Conservation (phyloP, 2,113 vertebrate species). For the Centrocercus urophasianus region DNA sequence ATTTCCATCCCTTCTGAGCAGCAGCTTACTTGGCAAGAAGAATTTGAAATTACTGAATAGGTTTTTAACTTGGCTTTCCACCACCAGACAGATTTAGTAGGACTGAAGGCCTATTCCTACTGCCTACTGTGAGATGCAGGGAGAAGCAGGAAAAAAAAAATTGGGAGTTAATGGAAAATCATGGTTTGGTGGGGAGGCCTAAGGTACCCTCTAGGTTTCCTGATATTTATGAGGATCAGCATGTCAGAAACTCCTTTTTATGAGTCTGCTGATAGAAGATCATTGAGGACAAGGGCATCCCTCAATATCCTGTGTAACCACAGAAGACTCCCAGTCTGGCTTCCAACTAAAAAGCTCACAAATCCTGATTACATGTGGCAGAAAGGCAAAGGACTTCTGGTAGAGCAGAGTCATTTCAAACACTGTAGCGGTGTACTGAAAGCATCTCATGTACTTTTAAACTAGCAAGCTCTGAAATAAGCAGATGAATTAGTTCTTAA, state of each 20-base stretch:
- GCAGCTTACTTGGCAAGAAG: neutral
- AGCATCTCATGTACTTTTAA: neutral
- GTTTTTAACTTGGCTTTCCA: conserved; percentile 1
- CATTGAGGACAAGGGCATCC: neutral
- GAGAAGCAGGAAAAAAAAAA: neutral
- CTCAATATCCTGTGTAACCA: neutral
- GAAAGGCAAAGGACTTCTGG: neutral
- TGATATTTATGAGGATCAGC: neutral
- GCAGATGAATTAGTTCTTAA: neutral
- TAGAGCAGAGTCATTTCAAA: neutral
- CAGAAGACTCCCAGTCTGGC: neutral
- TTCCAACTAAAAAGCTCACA: neutral
- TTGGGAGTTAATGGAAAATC: neutral
- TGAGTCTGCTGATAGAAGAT: neutral
- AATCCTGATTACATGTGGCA: neutral
- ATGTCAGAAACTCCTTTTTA: neutral
- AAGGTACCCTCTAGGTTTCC: neutral
- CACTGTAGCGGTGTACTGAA: neutral
- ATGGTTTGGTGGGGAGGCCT: neutral
- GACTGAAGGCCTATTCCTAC: neutral
- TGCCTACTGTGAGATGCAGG: neutral
- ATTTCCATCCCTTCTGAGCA: neutral
- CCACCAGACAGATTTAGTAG: neutral
- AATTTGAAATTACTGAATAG: neutral
- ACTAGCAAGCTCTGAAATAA: neutral